phyloP scores from a whole-genome alignment of 2,888 invertebrate species.

The Agrochola lychnidis region DNA sequence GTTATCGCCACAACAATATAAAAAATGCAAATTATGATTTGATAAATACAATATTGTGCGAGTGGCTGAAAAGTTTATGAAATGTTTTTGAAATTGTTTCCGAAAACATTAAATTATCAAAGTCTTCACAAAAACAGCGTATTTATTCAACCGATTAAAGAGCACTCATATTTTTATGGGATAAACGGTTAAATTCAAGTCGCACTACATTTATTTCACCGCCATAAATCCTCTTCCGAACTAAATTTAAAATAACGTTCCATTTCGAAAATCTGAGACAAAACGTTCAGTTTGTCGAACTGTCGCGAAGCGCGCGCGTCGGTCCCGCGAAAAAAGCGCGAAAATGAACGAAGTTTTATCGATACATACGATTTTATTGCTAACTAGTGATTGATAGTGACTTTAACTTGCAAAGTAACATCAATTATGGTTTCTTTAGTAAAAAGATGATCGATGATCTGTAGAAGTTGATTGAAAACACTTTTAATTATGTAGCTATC shows the following conservation, averaged over 20 bases:
- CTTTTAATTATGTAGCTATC: constrained; percentile 51
- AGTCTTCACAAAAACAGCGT: background rate
- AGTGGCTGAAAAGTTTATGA: background rate
- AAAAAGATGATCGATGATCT: constrained; percentile 55
- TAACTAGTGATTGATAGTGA: constrained; percentile 21
- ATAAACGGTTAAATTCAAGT: constrained; percentile 27
- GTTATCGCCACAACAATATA: constrained; percentile 10
- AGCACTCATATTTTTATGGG: constrained; percentile 26
- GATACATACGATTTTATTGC: constrained; percentile 4
- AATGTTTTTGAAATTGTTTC: background rate
- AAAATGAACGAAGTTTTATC: constrained; percentile 19
- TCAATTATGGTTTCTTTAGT: constrained; percentile 14
- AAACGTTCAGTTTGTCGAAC: constrained; percentile 56
- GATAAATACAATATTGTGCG: background rate
- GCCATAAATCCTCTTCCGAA: constrained; percentile 58
- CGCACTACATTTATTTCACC: constrained; percentile 26
- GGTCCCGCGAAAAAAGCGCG: constrained; percentile 25
- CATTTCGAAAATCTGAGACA: constrained; percentile 56
- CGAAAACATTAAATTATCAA: background rate
- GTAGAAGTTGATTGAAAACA: constrained; percentile 37
- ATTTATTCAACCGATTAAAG: constrained; percentile 19
- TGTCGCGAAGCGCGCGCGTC: constrained; percentile 45
- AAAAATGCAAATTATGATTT: background rate
- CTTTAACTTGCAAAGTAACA: constrained; percentile 33
- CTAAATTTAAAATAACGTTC: constrained; percentile 63